Evolutionary conservation across 2,797 vertebrate species (phyloP), one percentile per base, ranked within the genome.

Genomic region (Mus caroli): DNA sequence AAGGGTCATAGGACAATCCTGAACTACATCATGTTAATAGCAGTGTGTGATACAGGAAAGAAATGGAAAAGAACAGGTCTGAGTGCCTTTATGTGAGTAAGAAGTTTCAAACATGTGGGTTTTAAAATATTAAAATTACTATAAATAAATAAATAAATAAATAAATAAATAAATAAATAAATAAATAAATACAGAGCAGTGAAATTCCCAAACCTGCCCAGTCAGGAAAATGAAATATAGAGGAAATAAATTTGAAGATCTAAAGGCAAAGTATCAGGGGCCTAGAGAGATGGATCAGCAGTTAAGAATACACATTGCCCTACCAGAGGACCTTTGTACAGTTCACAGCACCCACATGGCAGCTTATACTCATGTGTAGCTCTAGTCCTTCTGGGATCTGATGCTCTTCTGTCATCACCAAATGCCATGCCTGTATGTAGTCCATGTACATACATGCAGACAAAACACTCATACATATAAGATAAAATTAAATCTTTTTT

Each of bases 41-140:
- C 58, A 73, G 83, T 6, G 20, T 4, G 3, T 56, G 90, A 64
- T 11, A 90, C 22, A 54, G 13, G 31, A 52, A 73, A 60, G 11
- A 80, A 91, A 92, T 88, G 85, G 46, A 79, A 88, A 92, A 87
- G 43, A 73, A 86, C 15, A 43, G 0, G 52, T 86, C 50, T 69
- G 85, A 86, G 19, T 82, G 4, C 6, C 20, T 43, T 52, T 69
- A 4, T 73, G 19, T 19, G 37, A 75, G 64, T 64, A 20, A 50
- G 79, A 89, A 31, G 0, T 82, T 75, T 79, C 50, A 56, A 88
- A 54, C 17, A 26, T 40, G 64, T 26, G 10, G 2, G 60, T 58
- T 20, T 83, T 88, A 91, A 91, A 90, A 78, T 73, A 73, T 93
- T 86, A 87, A 83, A 69, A 19, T 77, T n/a, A 69, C 58, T 92